Conservation (phyloP, 2,888 invertebrate genomes). For the Proisotoma minuta region DNA sequence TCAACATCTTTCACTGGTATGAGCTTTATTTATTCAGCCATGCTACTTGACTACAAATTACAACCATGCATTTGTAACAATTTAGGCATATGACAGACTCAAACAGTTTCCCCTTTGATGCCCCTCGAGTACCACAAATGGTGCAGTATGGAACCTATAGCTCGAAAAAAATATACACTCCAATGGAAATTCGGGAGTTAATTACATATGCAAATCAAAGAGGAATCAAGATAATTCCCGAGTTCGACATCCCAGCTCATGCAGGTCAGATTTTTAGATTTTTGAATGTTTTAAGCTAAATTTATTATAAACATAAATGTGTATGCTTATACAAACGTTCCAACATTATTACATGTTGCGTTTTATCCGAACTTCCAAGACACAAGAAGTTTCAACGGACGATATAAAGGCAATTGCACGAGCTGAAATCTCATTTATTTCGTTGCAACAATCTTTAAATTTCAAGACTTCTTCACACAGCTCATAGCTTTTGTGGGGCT, state of each 20-base stretch:
- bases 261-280: conserved; percentile 32
- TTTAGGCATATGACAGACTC: conserved; percentile 51
- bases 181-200: conserved; percentile 49
- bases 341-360: too few species aligned
- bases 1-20: conserved; percentile 56
- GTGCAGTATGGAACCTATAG: conserved; percentile 55
- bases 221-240: conserved; percentile 52
- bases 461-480: too few species aligned
- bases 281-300: neutral
- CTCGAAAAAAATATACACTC: conserved; percentile 52
- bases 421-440: too few species aligned
- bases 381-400: too few species aligned
- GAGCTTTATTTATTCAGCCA: too few species aligned
- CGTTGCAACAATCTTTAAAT: too few species aligned
- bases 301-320: neutral
- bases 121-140: conserved; percentile 60
- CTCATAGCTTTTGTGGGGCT: too few species aligned
- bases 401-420: too few species aligned
- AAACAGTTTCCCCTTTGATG: conserved; percentile 55
- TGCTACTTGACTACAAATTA: too few species aligned
- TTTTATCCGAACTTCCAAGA: too few species aligned
- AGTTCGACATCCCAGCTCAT: conserved; percentile 51
- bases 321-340: too few species aligned
- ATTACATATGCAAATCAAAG: conserved; percentile 53
- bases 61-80: too few species aligned